Evolutionary conservation across 1,140 invertebrate genomes (phyloP).

Genomic region (Listronotus oregonensis): DNA sequence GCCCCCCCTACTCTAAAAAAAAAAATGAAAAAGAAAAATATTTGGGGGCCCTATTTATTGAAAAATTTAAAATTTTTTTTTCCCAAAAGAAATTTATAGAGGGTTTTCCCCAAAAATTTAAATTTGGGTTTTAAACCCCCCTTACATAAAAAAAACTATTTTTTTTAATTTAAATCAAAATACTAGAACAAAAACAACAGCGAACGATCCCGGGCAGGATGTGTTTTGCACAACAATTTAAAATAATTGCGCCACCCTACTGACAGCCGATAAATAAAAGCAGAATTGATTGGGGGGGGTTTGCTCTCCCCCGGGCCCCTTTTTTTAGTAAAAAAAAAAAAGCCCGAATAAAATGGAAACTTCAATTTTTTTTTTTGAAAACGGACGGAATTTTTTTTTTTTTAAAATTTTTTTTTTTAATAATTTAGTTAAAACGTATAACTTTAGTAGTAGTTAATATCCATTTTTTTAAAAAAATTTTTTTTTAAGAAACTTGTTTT

Average conservation of each 20-base stretch:
- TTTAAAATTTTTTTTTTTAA: too few relatives aligned
- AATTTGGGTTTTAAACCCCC: too few relatives aligned
- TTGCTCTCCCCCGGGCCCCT: conserved; percentile 40
- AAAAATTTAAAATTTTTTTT: too few relatives aligned
- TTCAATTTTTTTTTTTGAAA: background rate
- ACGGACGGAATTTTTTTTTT: background rate
- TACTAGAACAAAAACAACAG: conserved; percentile 30
- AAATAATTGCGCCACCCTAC: conserved; percentile 32
- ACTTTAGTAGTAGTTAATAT: too few relatives aligned
- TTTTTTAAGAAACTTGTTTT: too few relatives aligned
- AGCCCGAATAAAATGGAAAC: conserved; percentile 7
- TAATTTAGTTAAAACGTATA: too few relatives aligned
- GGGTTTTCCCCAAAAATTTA: too few relatives aligned
- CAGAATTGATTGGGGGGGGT: conserved; percentile 50
- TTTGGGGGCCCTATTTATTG: too few relatives aligned
- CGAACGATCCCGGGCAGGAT: conserved; percentile 8
- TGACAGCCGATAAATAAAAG: conserved; percentile 47
- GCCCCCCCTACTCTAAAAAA: too few relatives aligned
- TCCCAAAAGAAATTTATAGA: too few relatives aligned
- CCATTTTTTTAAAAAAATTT: too few relatives aligned
- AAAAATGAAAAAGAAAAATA: too few relatives aligned
- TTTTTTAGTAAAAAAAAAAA: conserved; percentile 50
- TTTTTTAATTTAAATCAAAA: conserved; percentile 18
- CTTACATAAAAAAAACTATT: conserved; percentile 17
- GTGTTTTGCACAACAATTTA: conserved; percentile 38